Evolutionary conservation across 1,140 invertebrate species (phyloP), one percentile per base, ranked within the genome.

Genomic region (Steinernema feltiae): DNA sequence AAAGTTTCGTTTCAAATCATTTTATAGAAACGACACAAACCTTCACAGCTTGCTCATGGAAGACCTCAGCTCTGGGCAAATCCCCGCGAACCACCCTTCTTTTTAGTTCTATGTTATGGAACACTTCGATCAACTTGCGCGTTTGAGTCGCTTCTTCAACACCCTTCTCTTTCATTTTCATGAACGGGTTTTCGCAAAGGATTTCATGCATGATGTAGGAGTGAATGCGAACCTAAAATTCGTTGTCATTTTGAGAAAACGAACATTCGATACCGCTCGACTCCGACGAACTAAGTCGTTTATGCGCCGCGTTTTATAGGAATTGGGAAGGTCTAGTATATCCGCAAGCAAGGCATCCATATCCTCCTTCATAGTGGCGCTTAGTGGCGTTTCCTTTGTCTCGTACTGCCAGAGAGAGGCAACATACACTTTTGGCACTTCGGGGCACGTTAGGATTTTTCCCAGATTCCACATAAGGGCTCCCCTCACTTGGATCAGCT

Each of bases 401-500:
- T 24, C 17, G 27, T 48, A 41, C 32, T 48, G 31, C 48, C 75
- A 30, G 24, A 76, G 18, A 29, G 48, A 72, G 29, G 41, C 48
- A 18, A 29, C 24, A 24, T 17, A 71, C n/a, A 71, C 17, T 3
- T 71, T 73, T 24, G 78, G 78, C 12, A 79, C 78, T 76, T 79
- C 78, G 3, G 78, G 78, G 1, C 71, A 76, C 12, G 31, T 70
- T 18, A 79, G 24, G 32, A 79, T 69, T 53, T 79, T 79, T 18
- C 79, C 48, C 30, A 79, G n/a, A 15, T 21, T 29, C 78, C 78
- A 79, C 78, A 79, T 79, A 3, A 79, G 35, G 0, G 78, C 78
- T 48, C 95, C 95, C 0, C 71, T 21, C 24, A 79, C 78, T n/a
- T 48, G 30, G 1, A 80, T 32, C 1, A 79, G 35, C 31, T 79